Evolutionary conservation across 1,140 invertebrate species (phyloP).

Genomic region (Drosophila orosa): DNA sequence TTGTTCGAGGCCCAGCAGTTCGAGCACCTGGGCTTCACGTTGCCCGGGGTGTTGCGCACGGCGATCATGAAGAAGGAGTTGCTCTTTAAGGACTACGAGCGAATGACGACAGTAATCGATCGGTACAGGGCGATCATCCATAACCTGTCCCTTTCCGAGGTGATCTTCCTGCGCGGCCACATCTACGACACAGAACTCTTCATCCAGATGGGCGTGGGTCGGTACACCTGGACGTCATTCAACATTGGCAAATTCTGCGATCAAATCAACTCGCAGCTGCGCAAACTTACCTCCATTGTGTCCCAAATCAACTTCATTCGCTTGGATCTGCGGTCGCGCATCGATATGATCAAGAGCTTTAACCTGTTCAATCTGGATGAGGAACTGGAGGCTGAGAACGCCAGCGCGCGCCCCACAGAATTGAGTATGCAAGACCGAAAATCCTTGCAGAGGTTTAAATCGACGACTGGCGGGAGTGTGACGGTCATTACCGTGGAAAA

Average conservation of each 20-base stretch:
- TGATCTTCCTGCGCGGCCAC: conserved; percentile 88
- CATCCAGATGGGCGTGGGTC: conserved; percentile 91
- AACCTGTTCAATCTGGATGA: conserved; percentile 86
- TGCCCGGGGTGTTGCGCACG: conserved; percentile 84
- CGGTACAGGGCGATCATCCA: conserved; percentile 87
- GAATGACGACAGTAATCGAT: conserved; percentile 86
- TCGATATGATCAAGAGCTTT: conserved; percentile 86
- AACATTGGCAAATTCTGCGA: conserved; percentile 90
- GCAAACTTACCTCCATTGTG: conserved; percentile 87
- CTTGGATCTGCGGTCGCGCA: conserved; percentile 87
- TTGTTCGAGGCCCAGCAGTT: conserved; percentile 91
- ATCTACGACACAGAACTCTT: conserved; percentile 90
- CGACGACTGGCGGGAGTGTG: conserved; percentile 36
- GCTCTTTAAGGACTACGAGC: conserved; percentile 87
- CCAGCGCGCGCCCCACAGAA: accelerated
- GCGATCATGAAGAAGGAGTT: conserved; percentile 85
- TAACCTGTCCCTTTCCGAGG: conserved; percentile 87
- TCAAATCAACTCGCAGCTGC: conserved; percentile 85
- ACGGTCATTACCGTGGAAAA: conserved; percentile 41
- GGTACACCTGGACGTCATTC: conserved; percentile 93
- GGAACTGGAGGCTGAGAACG: neutral
- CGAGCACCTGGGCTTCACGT: conserved; percentile 89
- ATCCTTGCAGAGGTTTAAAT: conserved; percentile 19
- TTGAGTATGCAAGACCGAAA: neutral
- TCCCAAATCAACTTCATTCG: conserved; percentile 91